Percentiles rank a stretch among this genome's conserved stretches.
phyloP scores from a whole-genome alignment of 2,888 invertebrate genomes.

The Torymus aiolomorphi region DNA sequence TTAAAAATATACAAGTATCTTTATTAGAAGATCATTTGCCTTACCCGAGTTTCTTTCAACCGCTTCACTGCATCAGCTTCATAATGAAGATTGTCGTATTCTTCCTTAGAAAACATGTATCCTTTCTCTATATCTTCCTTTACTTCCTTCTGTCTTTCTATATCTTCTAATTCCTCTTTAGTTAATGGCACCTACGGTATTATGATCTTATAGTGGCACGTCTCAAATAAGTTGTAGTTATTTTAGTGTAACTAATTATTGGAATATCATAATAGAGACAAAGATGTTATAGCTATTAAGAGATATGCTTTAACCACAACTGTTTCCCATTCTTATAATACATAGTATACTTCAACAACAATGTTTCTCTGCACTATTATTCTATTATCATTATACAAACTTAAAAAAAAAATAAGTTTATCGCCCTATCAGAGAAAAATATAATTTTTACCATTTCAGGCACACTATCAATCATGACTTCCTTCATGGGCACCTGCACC shows the following conservation, averaged over 20 bases:
- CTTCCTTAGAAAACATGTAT: slow-evolving; percentile 79
- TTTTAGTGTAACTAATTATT: no score
- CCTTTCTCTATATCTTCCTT: slow-evolving; percentile 77
- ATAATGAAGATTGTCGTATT: slow-evolving; percentile 80
- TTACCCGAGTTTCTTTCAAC: slow-evolving; percentile 79
- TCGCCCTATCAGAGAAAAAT: no score
- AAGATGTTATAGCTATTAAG: no score
- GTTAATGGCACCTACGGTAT: slow-evolving; percentile 61
- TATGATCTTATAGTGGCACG: background rate
- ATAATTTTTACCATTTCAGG: slow-evolving; percentile 58
- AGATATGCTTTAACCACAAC: no score
- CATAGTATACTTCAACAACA: no score
- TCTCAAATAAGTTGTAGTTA: no score
- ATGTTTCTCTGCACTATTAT: no score
- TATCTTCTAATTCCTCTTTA: slow-evolving; percentile 60
- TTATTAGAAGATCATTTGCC: slow-evolving; percentile 42
- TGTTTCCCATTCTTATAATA: no score
- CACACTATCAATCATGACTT: slow-evolving; percentile 60
- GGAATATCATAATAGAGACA: no score
- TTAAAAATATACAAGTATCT: no score
- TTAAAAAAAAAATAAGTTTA: no score
- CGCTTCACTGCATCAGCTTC: slow-evolving; percentile 80
- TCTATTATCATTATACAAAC: no score
- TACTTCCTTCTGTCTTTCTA: slow-evolving; percentile 73
- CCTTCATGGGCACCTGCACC: slow-evolving; percentile 64